phyloP scores from a whole-genome alignment of 2,888 invertebrate species.

The Phasia obesa region DNA sequence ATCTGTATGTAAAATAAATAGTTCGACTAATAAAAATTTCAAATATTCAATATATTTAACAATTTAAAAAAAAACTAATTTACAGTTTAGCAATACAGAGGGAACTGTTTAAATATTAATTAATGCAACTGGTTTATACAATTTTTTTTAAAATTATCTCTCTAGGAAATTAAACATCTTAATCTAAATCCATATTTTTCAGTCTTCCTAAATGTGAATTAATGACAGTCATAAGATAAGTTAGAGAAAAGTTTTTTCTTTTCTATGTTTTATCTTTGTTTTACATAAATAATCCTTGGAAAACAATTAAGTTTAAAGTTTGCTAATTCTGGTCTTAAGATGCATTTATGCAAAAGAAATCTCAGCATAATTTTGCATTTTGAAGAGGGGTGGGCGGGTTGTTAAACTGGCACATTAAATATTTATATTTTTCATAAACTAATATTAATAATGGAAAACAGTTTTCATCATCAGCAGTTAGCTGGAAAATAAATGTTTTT shows the following conservation, averaged over 20 bases:
- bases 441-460: slow-evolving; percentile 33
- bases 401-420: slow-evolving; percentile 41
- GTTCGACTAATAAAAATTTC: too few species aligned
- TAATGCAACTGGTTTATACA: too few species aligned
- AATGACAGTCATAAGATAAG: slow-evolving; percentile 12
- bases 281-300: slow-evolving; percentile 41
- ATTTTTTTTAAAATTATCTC: too few species aligned
- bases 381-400: neutral
- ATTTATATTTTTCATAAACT: slow-evolving; percentile 23
- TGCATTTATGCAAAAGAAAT: slow-evolving; percentile 45
- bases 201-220: neutral
- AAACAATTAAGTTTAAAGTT: slow-evolving; percentile 44
- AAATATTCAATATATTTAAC: too few species aligned
- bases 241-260: neutral
- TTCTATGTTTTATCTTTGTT: neutral
- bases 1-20: too few species aligned
- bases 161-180: neutral
- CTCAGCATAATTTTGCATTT: slow-evolving; percentile 46
- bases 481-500: neutral
- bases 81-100: too few species aligned
- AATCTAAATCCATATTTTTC: slow-evolving; percentile 31
- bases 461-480: slow-evolving; percentile 17
- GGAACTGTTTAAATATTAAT: too few species aligned
- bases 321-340: slow-evolving; percentile 48
- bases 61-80: too few species aligned